Conservation (phyloP, 1,140 invertebrate species). For the Cotesia glomerata region DNA sequence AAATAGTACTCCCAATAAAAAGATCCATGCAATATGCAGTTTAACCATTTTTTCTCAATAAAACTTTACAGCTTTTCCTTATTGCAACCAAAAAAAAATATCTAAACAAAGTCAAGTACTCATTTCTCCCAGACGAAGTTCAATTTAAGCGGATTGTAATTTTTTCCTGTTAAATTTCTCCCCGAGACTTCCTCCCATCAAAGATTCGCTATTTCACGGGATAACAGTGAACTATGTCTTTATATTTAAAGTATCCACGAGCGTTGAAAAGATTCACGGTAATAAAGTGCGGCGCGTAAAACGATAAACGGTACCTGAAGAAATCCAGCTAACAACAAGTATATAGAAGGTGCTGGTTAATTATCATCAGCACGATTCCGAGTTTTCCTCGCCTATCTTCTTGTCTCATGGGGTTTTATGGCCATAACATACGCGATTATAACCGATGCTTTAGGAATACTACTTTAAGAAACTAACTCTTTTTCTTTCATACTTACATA, state of each 20-base stretch:
- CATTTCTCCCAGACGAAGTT: no score
- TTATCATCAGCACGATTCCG: constrained; percentile 24
- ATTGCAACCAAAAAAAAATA: no score
- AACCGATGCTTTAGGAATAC: neutral
- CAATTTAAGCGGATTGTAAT: no score
- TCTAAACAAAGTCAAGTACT: no score
- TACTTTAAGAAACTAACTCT: no score
- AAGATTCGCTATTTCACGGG: neutral
- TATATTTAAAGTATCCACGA: neutral
- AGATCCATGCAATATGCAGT: no score
- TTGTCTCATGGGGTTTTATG: neutral
- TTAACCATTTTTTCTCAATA: no score
- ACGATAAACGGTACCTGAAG: constrained; percentile 28
- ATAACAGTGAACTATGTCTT: neutral
- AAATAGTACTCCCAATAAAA: no score
- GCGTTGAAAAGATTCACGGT: neutral
- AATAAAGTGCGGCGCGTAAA: constrained; percentile 34
- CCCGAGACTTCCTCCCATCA: no score
- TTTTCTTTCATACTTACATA: neutral
- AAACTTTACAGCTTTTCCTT: no score
- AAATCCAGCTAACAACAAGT: constrained; percentile 4
- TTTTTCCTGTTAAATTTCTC: no score
- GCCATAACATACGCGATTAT: neutral
- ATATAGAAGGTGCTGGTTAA: constrained; percentile 18
- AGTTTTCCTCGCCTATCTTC: constrained; percentile 16